Evolutionary conservation across 1,140 invertebrate species (phyloP).

Genomic region (Drosophila persimilis): DNA sequence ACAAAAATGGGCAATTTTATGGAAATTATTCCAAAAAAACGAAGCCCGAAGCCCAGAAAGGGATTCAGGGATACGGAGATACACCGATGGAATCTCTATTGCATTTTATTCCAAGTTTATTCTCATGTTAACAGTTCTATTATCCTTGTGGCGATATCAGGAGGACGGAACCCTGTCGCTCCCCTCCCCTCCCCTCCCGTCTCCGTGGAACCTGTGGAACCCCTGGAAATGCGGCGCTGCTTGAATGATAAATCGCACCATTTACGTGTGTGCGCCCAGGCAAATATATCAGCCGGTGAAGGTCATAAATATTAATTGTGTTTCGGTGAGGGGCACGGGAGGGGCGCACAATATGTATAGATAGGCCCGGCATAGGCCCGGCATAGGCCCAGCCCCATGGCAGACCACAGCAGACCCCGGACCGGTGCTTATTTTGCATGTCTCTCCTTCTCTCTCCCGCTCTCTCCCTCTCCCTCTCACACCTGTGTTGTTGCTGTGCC

Average conservation of each 20-base stretch:
- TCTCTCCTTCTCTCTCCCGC: constrained; percentile 3
- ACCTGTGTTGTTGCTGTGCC: neutral
- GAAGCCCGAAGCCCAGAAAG: neutral
- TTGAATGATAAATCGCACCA: constrained; percentile 73
- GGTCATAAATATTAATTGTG: constrained; percentile 82
- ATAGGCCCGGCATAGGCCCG: neutral
- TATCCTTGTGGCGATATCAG: constrained; percentile 72
- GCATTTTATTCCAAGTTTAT: constrained; percentile 74
- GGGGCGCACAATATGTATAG: neutral
- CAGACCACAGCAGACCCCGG: neutral
- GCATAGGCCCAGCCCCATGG: neutral
- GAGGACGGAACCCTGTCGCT: neutral
- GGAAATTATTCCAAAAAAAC: constrained; percentile 36
- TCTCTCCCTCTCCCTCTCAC: neutral
- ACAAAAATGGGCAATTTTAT: constrained; percentile 47
- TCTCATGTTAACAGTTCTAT: constrained; percentile 80
- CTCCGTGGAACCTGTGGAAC: neutral
- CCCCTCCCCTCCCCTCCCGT: no score
- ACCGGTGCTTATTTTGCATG: constrained; percentile 43
- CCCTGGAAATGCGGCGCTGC: constrained; percentile 10
- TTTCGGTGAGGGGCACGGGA: constrained; percentile 28
- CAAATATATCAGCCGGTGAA: constrained; percentile 78
- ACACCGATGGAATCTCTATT: constrained; percentile 36
- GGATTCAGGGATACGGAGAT: no score
- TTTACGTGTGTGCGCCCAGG: constrained; percentile 78